Evolutionary conservation across 2,797 vertebrate genomes (phyloP), one percentile per base, ranked within the genome.

Genomic region (Dendrocincla fuliginosa): DNA sequence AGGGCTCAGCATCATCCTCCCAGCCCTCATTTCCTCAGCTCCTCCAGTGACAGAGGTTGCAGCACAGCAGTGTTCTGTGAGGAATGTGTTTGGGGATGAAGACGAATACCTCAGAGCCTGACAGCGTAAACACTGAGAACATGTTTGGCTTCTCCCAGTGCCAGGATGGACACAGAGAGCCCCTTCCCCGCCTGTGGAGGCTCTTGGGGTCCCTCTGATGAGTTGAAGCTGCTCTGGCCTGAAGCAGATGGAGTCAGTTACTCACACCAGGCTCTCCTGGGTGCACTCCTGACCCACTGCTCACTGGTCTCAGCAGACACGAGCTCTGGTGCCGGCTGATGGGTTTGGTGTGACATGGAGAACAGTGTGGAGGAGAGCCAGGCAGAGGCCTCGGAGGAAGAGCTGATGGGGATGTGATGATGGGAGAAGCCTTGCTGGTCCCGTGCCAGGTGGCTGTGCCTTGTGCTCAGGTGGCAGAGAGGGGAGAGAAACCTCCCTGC

Each of bases 21-120:
- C 33, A 33, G 5, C 49, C 88, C 78, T 57, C 33, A 50, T 87
- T 94, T 83, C 69, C 65, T 49, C 65, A 83, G 81, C 57, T 64
- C 60, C 82, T 84, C 42, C 0, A 0, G 42, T 68, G 92, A 39
- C 60, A 80, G 73, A 63, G 60, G 25, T 55, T 61, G 87, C 93
- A 82, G 71, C 70, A 67, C 71, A 77, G 80, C 91, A 95, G 33
- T 90, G 94, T 39, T 95, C 80, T 49, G 59, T 82, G 86, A 93
- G 84, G 95, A 97, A 96, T 90, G 96, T 97, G 96, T 96, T 95
- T 94, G 1, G 7, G 71, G 94, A 96, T 94, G 95, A 97, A 96
- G 95, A 97, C 53, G 41, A 76, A 97, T 97, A 79, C 80, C 63
- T 84, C 11, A 0, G 25, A 79, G 90, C 47, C 70, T 73, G 63